phyloP scores from a whole-genome alignment of 2,888 invertebrate species.

The Ligdia adustata region DNA sequence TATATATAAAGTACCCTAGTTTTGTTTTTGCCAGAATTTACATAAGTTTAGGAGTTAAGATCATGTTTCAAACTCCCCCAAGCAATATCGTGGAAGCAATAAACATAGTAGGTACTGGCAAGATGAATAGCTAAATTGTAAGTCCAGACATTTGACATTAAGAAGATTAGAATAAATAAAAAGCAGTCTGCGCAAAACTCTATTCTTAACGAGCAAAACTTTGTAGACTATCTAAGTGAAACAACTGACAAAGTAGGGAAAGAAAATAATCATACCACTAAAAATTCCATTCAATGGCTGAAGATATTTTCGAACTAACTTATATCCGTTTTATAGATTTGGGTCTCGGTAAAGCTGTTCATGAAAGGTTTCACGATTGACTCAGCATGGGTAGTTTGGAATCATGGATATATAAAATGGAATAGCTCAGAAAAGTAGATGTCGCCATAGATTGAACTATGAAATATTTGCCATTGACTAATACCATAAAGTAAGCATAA shows the following conservation, averaged over 20 bases:
- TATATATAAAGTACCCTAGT: too few species aligned
- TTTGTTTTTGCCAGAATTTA: too few species aligned
- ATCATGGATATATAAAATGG: too few species aligned
- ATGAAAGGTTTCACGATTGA: slow-evolving; percentile 22
- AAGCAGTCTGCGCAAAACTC: not conserved
- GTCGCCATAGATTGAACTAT: too few species aligned
- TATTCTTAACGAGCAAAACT: slow-evolving; percentile 5
- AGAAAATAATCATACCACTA: slow-evolving; percentile 7
- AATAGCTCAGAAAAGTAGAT: too few species aligned
- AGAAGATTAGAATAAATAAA: slow-evolving; percentile 1
- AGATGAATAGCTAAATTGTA: too few species aligned
- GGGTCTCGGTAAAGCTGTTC: slow-evolving; percentile 15
- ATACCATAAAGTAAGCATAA: too few species aligned
- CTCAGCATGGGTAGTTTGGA: too few species aligned
- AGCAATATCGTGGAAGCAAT: not conserved
- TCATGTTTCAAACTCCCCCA: not conserved
- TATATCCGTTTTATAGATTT: slow-evolving; percentile 8
- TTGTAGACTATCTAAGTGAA: not conserved
- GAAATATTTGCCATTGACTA: too few species aligned
- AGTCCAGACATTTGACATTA: not conserved
- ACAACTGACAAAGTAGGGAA: not conserved
- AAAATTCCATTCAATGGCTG: slow-evolving; percentile 12
- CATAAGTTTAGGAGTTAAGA: too few species aligned
- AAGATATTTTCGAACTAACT: slow-evolving; percentile 6
- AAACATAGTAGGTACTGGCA: too few species aligned